Percentiles rank a stretch among this genome's conserved stretches.
Conservation (phyloP, 2,888 invertebrate genomes). For the Epistrophe grossulariae region DNA sequence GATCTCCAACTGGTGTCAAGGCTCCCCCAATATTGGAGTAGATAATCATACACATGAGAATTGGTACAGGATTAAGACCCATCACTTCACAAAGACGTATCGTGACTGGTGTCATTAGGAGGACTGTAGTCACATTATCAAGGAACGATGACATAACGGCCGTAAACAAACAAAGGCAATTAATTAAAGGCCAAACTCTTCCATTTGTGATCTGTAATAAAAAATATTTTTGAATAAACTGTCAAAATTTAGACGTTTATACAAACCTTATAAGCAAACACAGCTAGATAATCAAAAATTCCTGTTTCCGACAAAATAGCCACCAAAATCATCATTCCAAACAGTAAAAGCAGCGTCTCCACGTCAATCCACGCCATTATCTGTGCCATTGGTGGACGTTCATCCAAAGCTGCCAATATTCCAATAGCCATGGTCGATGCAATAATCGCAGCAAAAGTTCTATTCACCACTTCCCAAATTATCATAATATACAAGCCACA, state of each 20-base stretch:
- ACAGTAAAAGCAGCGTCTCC: constrained; percentile 88
- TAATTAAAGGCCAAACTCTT: constrained; percentile 90
- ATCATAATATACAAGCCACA: constrained; percentile 91
- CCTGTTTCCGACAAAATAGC: constrained; percentile 91
- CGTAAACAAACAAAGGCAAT: constrained; percentile 88
- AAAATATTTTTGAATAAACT: neutral
- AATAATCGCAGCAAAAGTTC: constrained; percentile 90
- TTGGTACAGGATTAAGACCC: constrained; percentile 93
- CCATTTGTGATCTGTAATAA: constrained; percentile 87
- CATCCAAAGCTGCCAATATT: constrained; percentile 88
- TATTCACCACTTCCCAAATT: constrained; percentile 89
- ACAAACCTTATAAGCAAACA: constrained; percentile 87
- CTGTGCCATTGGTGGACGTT: constrained; percentile 88
- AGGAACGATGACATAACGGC: constrained; percentile 89
- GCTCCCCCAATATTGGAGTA: constrained; percentile 97
- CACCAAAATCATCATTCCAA: constrained; percentile 93
- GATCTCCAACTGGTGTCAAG: constrained; percentile 95
- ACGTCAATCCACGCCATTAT: constrained; percentile 91
- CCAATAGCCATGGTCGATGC: constrained; percentile 90
- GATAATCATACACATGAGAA: constrained; percentile 94
- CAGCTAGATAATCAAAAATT: constrained; percentile 91
- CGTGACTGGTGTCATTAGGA: constrained; percentile 91
- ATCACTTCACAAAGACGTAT: constrained; percentile 95
- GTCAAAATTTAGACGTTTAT: neutral
- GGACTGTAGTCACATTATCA: constrained; percentile 91